These are phyloP conservation scores for Microctonus aethiopoides DNA, from an alignment of 2,888 invertebrate genomes.

Conservation along the genomic window DNA sequence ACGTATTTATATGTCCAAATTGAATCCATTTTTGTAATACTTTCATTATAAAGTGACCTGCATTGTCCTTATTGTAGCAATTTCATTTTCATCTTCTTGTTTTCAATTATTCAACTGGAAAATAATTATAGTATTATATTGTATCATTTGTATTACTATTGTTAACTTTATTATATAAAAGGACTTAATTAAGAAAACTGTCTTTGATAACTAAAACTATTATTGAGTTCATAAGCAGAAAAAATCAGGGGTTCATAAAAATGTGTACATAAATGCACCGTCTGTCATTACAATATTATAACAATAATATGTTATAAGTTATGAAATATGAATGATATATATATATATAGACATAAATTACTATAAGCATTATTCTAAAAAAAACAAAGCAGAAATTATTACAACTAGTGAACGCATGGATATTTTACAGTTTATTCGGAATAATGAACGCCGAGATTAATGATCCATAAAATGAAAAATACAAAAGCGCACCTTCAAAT, in stretches of 20 bases:
- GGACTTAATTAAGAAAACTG: neutral
- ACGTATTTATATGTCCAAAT: conserved; percentile 45
- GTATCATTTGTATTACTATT: neutral
- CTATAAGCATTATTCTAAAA: conserved; percentile 50
- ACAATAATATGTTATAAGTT: conserved; percentile 49
- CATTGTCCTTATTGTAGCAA: neutral
- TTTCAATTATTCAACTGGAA: neutral
- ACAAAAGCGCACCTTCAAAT: conserved; percentile 35
- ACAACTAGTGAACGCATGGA: conserved; percentile 45
- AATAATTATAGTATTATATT: neutral
- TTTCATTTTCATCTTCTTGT: neutral
- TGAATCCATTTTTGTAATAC: neutral
- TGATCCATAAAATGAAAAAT: conserved; percentile 6
- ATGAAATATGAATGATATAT: conserved; percentile 45
- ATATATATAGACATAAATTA: conserved; percentile 42
- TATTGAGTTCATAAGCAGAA: conserved; percentile 26
- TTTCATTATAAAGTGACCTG: neutral
- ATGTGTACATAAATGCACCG: conserved; percentile 65
- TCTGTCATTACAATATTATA: conserved; percentile 59
- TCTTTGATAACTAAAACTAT: neutral
- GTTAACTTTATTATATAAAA: neutral
- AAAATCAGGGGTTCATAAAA: conserved; percentile 61
- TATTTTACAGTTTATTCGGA: conserved; percentile 51
- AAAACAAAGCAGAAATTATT: conserved; percentile 44
- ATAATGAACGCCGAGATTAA: conserved; percentile 42